phyloP scores from a whole-genome alignment of 2,888 invertebrate genomes.

The Melanchra persicariae region DNA sequence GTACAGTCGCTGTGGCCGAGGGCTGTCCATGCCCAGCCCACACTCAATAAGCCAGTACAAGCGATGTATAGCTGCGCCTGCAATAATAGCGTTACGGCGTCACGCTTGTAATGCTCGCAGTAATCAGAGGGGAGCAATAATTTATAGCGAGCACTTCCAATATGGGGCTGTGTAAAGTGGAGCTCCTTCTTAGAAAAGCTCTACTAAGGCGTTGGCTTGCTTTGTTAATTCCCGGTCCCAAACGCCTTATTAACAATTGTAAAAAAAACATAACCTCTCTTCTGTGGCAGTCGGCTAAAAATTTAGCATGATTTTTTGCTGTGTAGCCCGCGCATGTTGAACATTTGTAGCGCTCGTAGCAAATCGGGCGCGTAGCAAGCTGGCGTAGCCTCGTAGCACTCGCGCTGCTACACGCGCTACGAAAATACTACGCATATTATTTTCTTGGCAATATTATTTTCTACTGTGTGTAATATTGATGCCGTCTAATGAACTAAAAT shows the following conservation, averaged over 20 bases:
- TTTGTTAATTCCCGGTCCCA: background rate
- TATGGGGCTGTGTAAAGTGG: slow-evolving; percentile 26
- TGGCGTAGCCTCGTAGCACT: slow-evolving; percentile 33
- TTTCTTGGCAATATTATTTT: slow-evolving; percentile 12
- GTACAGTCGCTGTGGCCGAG: background rate
- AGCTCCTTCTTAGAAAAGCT: slow-evolving; percentile 15
- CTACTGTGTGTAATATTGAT: background rate
- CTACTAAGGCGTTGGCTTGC: background rate
- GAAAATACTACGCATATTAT: slow-evolving; percentile 29
- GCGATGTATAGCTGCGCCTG: slow-evolving; percentile 1
- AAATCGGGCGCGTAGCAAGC: slow-evolving; percentile 23
- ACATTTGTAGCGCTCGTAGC: slow-evolving; percentile 20
- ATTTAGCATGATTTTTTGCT: background rate
- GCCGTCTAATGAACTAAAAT: background rate
- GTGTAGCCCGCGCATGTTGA: slow-evolving; percentile 27
- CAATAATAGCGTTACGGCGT: slow-evolving; percentile 26
- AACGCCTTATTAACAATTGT: background rate
- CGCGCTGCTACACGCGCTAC: slow-evolving; percentile 14
- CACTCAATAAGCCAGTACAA: background rate
- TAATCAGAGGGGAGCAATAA: slow-evolving; percentile 29
- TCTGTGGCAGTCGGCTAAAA: background rate
- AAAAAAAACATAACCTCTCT: background rate
- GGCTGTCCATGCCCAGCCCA: background rate
- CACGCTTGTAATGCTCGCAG: slow-evolving; percentile 22
- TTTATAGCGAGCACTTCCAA: slow-evolving; percentile 36